Percentiles rank a stretch among this genome's conserved stretches.
phyloP scores from a whole-genome alignment of 2,888 invertebrate species.

The Chirona hameri region DNA sequence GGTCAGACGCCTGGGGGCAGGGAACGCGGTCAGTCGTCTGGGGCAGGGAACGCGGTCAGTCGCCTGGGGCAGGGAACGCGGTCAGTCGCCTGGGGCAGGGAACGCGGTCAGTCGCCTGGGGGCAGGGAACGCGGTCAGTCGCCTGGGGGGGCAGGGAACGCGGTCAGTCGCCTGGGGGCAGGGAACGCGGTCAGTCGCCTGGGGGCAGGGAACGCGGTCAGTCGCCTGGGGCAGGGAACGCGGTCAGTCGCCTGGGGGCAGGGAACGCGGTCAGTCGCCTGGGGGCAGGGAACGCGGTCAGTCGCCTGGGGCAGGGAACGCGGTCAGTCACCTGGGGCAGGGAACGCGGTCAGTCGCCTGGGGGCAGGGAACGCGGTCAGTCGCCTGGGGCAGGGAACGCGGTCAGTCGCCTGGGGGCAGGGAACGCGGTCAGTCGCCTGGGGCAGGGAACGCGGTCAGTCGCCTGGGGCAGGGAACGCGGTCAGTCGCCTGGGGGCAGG shows the following conservation, averaged over 20 bases:
- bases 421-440: too few species aligned
- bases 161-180: not conserved
- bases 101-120: not conserved
- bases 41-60: too few species aligned
- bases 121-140: not conserved
- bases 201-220: too few species aligned
- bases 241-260: not conserved
- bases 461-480: not conserved
- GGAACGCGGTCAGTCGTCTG: too few species aligned
- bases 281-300: too few species aligned
- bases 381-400: too few species aligned
- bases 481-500: not conserved
- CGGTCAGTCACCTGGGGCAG: not conserved
- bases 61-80: not conserved
- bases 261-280: not conserved
- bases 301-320: too few species aligned
- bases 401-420: not conserved
- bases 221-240: too few species aligned
- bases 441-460: too few species aligned
- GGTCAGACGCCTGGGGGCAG: not conserved
- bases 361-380: too few species aligned
- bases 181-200: not conserved
- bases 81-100: not conserved
- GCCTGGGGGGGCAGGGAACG: too few species aligned
- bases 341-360: not conserved